Percentiles rank a stretch among this genome's conserved stretches.
These are phyloP conservation scores for Orussus abietinus DNA, from an alignment of 1,140 invertebrate species.

Conservation along the genomic window DNA sequence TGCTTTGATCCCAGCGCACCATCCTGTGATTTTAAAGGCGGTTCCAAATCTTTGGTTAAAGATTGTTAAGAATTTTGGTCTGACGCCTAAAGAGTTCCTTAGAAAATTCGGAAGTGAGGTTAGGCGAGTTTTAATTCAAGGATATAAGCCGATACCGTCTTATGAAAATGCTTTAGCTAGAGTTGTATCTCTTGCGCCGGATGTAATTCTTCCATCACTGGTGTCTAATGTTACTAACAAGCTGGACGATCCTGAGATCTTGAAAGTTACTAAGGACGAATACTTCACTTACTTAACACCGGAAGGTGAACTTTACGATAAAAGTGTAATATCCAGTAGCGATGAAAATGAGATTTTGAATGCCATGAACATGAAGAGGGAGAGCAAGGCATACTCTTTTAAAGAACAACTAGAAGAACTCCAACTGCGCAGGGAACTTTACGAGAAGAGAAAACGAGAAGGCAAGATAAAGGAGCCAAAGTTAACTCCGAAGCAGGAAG, in stretches of 20 bases:
- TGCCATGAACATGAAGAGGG: constrained; percentile 87
- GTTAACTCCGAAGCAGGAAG: constrained; percentile 88
- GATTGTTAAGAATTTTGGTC: constrained; percentile 56
- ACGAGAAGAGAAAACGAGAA: constrained; percentile 80
- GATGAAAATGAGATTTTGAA: constrained; percentile 61
- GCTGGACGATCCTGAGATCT: constrained; percentile 65
- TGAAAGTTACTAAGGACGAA: constrained; percentile 78
- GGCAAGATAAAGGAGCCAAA: constrained; percentile 75
- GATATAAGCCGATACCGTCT: constrained; percentile 55
- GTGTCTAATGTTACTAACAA: constrained; percentile 56
- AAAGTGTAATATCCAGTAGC: constrained; percentile 75
- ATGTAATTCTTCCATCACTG: constrained; percentile 60
- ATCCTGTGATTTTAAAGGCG: constrained; percentile 60
- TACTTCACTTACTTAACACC: constrained; percentile 86
- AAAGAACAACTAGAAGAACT: constrained; percentile 96
- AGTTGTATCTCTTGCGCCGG: constrained; percentile 62
- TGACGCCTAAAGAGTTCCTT: constrained; percentile 58
- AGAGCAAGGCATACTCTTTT: constrained; percentile 95
- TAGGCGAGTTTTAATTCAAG: constrained; percentile 58
- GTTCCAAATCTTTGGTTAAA: constrained; percentile 61
- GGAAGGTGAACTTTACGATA: constrained; percentile 89
- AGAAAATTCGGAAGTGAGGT: constrained; percentile 56
- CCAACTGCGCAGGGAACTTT: constrained; percentile 85
- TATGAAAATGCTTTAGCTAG: constrained; percentile 65
- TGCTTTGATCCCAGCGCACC: constrained; percentile 63